These are phyloP conservation scores for Perccottus glenii DNA, from an alignment of 2,113 vertebrate species.

Conservation along the genomic window DNA sequence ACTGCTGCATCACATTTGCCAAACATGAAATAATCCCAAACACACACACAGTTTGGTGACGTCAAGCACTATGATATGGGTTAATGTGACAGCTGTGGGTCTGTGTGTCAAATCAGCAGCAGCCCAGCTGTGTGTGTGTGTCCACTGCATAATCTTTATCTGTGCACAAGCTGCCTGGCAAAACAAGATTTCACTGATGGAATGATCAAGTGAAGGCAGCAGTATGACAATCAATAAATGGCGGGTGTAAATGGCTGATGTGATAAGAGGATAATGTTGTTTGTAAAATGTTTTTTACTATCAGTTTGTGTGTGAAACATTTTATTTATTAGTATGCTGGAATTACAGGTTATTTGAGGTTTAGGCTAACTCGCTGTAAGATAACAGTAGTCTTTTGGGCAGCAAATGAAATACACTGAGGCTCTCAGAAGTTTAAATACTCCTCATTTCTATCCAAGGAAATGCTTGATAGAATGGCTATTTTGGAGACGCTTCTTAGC, in stretches of 20 bases:
- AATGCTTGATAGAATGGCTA: too few relatives aligned
- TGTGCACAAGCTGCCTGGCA: constrained; percentile 29
- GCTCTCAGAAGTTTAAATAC: too few relatives aligned
- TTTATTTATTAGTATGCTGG: too few relatives aligned
- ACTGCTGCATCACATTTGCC: constrained; percentile 32
- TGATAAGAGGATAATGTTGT: background rate
- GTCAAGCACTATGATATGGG: constrained; percentile 56
- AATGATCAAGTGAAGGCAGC: constrained; percentile 10
- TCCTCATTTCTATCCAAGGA: too few relatives aligned
- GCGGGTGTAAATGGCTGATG: background rate
- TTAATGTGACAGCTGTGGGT: constrained; percentile 67
- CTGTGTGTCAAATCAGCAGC: constrained; percentile 55
- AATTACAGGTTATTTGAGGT: too few relatives aligned
- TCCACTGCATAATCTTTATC: constrained; percentile 50
- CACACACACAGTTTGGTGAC: constrained; percentile 21
- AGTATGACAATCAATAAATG: background rate
- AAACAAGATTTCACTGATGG: constrained; percentile 38
- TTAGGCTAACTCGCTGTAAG: too few relatives aligned
- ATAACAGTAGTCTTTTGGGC: too few relatives aligned
- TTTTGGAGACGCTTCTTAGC: too few relatives aligned
- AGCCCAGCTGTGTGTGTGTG: constrained; percentile 11
- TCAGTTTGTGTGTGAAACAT: too few relatives aligned
- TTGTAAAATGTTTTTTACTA: too few relatives aligned
- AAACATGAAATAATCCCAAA: constrained; percentile 60
- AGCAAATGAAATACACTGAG: too few relatives aligned